phyloP scores from a whole-genome alignment of 37 sponge, comb jelly and placozoan genomes.

The Cliona cf. orientalis region DNA sequence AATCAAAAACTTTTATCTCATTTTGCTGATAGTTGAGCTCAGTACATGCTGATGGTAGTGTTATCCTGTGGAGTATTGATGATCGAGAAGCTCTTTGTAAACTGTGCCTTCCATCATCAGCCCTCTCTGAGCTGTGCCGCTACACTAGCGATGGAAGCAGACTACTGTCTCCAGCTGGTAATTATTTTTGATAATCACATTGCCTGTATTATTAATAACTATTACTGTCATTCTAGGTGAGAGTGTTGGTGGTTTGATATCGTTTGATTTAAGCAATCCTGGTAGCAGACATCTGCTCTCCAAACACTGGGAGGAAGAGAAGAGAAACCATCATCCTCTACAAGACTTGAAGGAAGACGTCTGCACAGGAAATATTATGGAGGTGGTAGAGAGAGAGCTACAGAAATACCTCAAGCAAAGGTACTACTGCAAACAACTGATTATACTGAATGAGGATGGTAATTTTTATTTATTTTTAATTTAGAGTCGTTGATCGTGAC shows the following conservation, averaged over 20 bases:
- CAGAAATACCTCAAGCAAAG: neutral
- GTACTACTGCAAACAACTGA: neutral
- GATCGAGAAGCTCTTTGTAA: slow-evolving; percentile 23
- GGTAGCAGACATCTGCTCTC: neutral
- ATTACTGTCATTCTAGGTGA: neutral
- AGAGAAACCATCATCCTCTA: neutral
- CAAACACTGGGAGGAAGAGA: neutral
- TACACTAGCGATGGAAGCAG: neutral
- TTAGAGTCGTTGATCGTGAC: slow-evolving; percentile 1
- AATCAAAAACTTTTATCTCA: neutral
- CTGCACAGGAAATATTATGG: neutral
- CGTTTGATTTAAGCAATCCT: neutral
- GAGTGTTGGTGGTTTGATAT: neutral
- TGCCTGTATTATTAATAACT: neutral
- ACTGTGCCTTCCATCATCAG: neutral
- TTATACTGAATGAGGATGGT: neutral
- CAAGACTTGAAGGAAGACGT: neutral
- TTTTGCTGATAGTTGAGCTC: slow-evolving; percentile 25
- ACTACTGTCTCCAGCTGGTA: slow-evolving; percentile 8
- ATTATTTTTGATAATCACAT: too few species aligned
- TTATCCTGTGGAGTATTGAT: slow-evolving; percentile 37
- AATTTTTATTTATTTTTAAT: neutral
- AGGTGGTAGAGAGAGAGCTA: neutral
- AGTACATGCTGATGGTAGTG: slow-evolving; percentile 36
- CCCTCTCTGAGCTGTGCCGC: neutral